Base-by-base conservation (phyloP, 2,888 invertebrate genomes). In the Lydus trimaculatus region DNA sequence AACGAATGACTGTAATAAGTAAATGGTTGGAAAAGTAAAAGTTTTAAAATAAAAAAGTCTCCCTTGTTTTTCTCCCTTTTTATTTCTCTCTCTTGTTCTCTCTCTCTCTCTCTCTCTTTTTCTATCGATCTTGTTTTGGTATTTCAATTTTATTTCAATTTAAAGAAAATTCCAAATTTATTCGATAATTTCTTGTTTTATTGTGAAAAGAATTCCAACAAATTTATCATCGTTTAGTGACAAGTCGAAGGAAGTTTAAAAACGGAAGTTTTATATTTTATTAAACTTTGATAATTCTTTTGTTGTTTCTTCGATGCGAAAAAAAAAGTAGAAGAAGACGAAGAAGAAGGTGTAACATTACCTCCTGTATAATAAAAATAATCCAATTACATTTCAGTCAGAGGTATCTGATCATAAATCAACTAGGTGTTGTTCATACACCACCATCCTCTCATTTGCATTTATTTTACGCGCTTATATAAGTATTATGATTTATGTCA, bases 1-100 rank as follows among this genome's bases (percentile, higher is more conserved):
- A 56, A 56, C 56, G 25, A 56, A 48, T 48, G 48, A 56, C 23
- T 56, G 56, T 13, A 56, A 25, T 56, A 23, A 56, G 56, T 56
- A 25, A 56, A 23, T 25, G 23, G 13, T 9, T 48, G 9, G 17
- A 25, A 56, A 56, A 56, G 56, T 56, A 25, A 56, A 56, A 56
- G 25, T 56, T 56, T 20, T 9, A 48, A 17, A 36, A 36, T 36
- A 43, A 43, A 17, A 39, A n/a, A 5, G 3, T 5, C n/a, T n/a
- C 11, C n/a, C n/a, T n/a, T 17, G 36, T 13, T 36, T 13, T 43
- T 43, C 17, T n/a, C 11, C 39, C n/a, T 5, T 11, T 43, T n/a
- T 17, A 43, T 5, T 11, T 17, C 15, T 43, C n/a, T 43, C 17
- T 36, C 1, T 2, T 43, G 8, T 31, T 7, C 7, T 7, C 2